These are phyloP conservation scores for Peromyscus eremicus DNA, from an alignment of 2,797 vertebrate genomes.

Conservation along the genomic window DNA sequence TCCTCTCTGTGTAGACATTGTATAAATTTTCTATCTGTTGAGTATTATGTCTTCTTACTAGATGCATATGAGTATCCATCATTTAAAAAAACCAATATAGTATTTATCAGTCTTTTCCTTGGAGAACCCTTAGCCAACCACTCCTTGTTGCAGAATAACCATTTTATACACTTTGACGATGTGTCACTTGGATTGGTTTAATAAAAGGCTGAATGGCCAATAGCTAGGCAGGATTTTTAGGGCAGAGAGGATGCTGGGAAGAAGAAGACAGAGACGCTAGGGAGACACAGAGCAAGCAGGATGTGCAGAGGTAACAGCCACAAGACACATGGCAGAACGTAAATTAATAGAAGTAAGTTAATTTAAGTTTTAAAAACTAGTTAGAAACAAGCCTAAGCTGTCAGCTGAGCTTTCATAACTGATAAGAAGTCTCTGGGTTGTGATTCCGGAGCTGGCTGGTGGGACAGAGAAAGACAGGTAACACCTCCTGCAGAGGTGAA, in stretches of 20 bases:
- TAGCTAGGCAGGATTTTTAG: background rate
- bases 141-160: background rate
- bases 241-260: background rate
- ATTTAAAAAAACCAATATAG: too few relatives aligned
- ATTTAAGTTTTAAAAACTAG: background rate
- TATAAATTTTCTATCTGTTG: background rate
- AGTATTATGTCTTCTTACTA: background rate
- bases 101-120: background rate
- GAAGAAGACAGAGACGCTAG: background rate
- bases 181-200: background rate
- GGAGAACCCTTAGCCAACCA: too few relatives aligned
- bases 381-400: background rate
- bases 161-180: background rate
- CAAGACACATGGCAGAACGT: background rate
- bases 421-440: background rate
- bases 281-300: background rate
- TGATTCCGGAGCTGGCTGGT: background rate
- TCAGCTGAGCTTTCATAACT: background rate
- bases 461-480: background rate
- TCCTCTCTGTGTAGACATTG: accelerated
- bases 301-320: background rate
- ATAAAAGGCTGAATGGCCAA: background rate
- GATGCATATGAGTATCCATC: too few relatives aligned
- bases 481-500: background rate
- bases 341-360: background rate